A percentile compares a stretch with the other conserved stretches of the same genome.
phyloP scores from a whole-genome alignment of 2,113 vertebrate genomes.

The Oryzias curvinotus region DNA sequence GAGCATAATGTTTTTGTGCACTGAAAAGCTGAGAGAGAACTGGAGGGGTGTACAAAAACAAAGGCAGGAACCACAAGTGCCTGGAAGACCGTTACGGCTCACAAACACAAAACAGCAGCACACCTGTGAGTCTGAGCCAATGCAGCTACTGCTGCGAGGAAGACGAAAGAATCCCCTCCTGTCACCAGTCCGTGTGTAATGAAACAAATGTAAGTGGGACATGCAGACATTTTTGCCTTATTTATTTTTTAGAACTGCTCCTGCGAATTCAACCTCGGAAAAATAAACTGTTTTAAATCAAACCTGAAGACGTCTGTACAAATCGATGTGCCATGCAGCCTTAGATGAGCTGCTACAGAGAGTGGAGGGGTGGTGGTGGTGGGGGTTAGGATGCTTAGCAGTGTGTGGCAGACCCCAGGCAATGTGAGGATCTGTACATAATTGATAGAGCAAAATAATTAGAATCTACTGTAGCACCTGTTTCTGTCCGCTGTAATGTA shows the following conservation, averaged over 20 bases:
- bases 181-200: slow-evolving; percentile 38
- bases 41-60: slow-evolving; percentile 69
- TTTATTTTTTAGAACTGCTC: slow-evolving; percentile 12
- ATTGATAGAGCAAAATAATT: slow-evolving; percentile 81
- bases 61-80: slow-evolving; percentile 75
- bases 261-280: slow-evolving; percentile 36
- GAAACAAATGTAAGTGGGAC: slow-evolving; percentile 51
- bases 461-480: slow-evolving; percentile 76
- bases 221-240: slow-evolving; percentile 24
- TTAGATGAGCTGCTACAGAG: slow-evolving; percentile 49
- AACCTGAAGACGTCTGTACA: slow-evolving; percentile 51
- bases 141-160: slow-evolving; percentile 53
- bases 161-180: slow-evolving; percentile 41
- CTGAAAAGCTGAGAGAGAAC: slow-evolving; percentile 54
- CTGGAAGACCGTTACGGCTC: slow-evolving; percentile 74
- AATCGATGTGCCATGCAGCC: slow-evolving; percentile 33
- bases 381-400: slow-evolving; percentile 40
- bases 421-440: slow-evolving; percentile 69
- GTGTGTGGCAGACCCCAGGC: slow-evolving; percentile 64
- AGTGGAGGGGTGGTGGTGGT: slow-evolving; percentile 9
- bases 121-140: slow-evolving; percentile 74
- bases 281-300: slow-evolving; percentile 46
- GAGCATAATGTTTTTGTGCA: slow-evolving; percentile 75
- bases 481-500: slow-evolving; percentile 73
- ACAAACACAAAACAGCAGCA: slow-evolving; percentile 72